A percentile compares a stretch with the other conserved stretches of the same genome.
phyloP scores from a whole-genome alignment of 2,113 vertebrate species.

The Mungos mungo region DNA sequence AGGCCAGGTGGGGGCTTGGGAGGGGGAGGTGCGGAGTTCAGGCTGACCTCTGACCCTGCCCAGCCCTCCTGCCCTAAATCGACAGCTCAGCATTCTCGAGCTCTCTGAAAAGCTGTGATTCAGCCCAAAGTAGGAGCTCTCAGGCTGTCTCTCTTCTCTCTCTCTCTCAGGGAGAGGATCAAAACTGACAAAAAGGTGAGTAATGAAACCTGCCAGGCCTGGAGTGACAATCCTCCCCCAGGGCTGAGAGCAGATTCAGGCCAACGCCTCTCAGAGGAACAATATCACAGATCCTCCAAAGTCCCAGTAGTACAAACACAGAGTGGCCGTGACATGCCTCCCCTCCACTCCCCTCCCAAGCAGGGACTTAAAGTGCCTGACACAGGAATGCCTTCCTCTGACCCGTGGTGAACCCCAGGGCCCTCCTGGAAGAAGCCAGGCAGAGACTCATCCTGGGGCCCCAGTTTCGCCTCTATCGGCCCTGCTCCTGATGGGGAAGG shows the following conservation, averaged over 20 bases:
- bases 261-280: slow-evolving; percentile 70
- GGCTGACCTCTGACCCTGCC: slow-evolving; percentile 33
- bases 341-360: background rate
- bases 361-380: background rate
- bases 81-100: slow-evolving; percentile 44
- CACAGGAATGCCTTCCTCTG: background rate
- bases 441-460: background rate
- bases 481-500: background rate
- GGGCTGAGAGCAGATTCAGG: slow-evolving; percentile 75
- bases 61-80: background rate
- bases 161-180: slow-evolving; percentile 61
- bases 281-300: slow-evolving; percentile 54
- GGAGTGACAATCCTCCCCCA: background rate
- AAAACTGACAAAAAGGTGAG: slow-evolving; percentile 79
- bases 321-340: background rate
- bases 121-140: slow-evolving; percentile 67
- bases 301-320: slow-evolving; percentile 45
- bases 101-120: slow-evolving; percentile 68
- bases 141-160: background rate
- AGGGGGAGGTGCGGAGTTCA: background rate
- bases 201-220: slow-evolving; percentile 77
- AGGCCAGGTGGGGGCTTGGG: background rate
- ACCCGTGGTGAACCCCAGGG: background rate
- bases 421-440: background rate
- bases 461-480: background rate